Base-by-base conservation (phyloP, 2,797 vertebrate species). In the Gobionotothen gibberifrons region DNA sequence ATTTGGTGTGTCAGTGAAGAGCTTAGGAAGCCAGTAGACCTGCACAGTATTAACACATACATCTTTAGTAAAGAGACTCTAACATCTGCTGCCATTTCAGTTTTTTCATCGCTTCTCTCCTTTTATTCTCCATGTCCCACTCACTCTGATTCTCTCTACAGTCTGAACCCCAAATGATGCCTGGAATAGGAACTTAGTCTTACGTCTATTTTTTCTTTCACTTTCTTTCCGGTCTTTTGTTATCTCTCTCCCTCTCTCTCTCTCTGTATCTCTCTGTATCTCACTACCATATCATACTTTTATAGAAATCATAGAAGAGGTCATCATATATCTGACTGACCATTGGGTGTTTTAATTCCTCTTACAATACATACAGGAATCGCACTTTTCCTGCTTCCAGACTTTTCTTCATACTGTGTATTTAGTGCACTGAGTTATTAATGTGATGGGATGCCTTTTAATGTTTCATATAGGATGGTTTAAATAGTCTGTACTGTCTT, bases 41-140 rank as follows among this genome's bases (percentile, higher is more conserved):
- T 21, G 2, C 43, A 79, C 72, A 81, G 22, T 76, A 69, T 77
- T 85, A 87, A 71, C 72, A 54, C 76, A 87, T 81, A 78, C 71
- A 89, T 91, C 84, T 84, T 85, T 53, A 26, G 58, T 69, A 46
- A 72, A 74, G 26, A 7, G 17, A 40, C 76, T 73, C 46, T 69
- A 76, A 77, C 70, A 76, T 85, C 76, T 65, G 62, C 70, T 87
- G 74, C 69, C 78, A 85, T 87, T 79, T 72, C 62, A 61, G 69
- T 79, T 69, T 78, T 42, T 68, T 63, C 12, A 5, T 79, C 64
- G 58, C 43, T 17, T 44, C 55, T 56, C 56, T 69, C 48, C 66
- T 63, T 46, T 69, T 63, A 46, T 64, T 73, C 39, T 17, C 39
- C 14, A 48, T 9, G 16, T 74, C 67, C 36, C 49, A 53, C 51